Conservation (phyloP, 2,888 invertebrate species). For the Camponotus fellah region DNA sequence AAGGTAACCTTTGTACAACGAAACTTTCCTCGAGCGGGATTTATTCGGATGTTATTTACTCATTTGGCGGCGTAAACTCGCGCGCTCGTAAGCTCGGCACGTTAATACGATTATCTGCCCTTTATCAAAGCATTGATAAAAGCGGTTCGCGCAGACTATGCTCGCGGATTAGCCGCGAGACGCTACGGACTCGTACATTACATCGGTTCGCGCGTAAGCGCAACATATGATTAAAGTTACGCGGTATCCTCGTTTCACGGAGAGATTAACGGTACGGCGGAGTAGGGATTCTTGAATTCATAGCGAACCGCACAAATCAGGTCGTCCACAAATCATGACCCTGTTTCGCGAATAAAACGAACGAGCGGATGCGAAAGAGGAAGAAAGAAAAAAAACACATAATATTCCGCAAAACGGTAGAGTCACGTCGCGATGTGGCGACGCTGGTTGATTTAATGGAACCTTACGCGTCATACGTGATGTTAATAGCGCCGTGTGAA, state of each 20-base stretch:
- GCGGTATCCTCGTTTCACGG: slow-evolving; percentile 41
- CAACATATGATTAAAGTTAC: slow-evolving; percentile 48
- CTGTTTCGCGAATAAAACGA: slow-evolving; percentile 17
- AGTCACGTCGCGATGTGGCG: slow-evolving; percentile 36
- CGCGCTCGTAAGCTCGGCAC: not conserved
- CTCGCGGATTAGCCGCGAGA: slow-evolving; percentile 16
- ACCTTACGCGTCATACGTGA: slow-evolving; percentile 42
- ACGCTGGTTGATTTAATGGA: slow-evolving; percentile 45
- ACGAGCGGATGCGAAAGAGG: not conserved
- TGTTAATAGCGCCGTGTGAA: slow-evolving; percentile 37
- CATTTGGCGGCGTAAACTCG: slow-evolving; percentile 1
- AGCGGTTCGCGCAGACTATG: not conserved
- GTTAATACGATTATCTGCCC: slow-evolving; percentile 32
- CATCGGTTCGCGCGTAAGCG: slow-evolving; percentile 29
- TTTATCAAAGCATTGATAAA: slow-evolving; percentile 45
- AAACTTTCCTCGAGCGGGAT: slow-evolving; percentile 14
- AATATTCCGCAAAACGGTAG: slow-evolving; percentile 35
- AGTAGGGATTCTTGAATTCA: slow-evolving; percentile 47
- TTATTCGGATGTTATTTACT: slow-evolving; percentile 15
- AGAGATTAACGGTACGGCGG: slow-evolving; percentile 32
- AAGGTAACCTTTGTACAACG: not conserved
- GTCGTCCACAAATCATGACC: slow-evolving; percentile 40
- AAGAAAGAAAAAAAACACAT: not conserved
- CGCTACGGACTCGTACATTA: slow-evolving; percentile 25
- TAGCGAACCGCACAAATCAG: slow-evolving; percentile 47